Base-by-base conservation (phyloP, 2,888 invertebrate species). In the Mayetiola destructor region DNA sequence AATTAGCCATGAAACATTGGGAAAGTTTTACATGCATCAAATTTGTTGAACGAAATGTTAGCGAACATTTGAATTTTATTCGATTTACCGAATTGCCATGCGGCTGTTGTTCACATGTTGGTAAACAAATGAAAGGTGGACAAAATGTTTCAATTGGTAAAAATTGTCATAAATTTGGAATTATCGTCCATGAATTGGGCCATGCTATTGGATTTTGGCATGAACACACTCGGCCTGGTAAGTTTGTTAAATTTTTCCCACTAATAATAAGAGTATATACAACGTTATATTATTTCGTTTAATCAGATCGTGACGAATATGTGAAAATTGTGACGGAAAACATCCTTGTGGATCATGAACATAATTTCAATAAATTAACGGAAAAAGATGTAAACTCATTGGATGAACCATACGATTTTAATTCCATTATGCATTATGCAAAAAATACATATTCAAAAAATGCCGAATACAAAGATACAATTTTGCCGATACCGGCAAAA, bases 161-260 rank as follows among this genome's bases (percentile, higher is more conserved):
- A 74, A 95, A 96, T 75, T 97, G 97, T 69, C 96, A 97, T 76
- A 96, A 96, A 75, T 96, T 96, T 68, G 97, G 97, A 57, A 97
- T 96, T 62, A 94, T 96, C 52, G 94, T 96, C 1, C 96, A 96
- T 72, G 95, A 96, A 70, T 74, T 96, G 62, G 95, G 96, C 5
- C 92, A 93, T 72, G 92, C 91, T 62, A 89, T 96, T 27, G 96
- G 96, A 58, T 97, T 97, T 75, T 97, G 96, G 96, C 97, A 99
- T 72, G 97, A 99, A 70, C 97, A 99, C 72, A 97, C 97, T 0
- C 76, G 97, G 42, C 97, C 97, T 0, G n/a, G n/a, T n/a, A n/a
- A n/a, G n/a, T n/a, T n/a, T n/a, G n/a, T n/a, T n/a, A n/a, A n/a
- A n/a, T n/a, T n/a, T n/a, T n/a, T n/a, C n/a, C n/a, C n/a, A n/a